These are phyloP conservation scores for Heteronetta atricapilla DNA, from an alignment of 2,113 vertebrate species.

Conservation along the genomic window DNA sequence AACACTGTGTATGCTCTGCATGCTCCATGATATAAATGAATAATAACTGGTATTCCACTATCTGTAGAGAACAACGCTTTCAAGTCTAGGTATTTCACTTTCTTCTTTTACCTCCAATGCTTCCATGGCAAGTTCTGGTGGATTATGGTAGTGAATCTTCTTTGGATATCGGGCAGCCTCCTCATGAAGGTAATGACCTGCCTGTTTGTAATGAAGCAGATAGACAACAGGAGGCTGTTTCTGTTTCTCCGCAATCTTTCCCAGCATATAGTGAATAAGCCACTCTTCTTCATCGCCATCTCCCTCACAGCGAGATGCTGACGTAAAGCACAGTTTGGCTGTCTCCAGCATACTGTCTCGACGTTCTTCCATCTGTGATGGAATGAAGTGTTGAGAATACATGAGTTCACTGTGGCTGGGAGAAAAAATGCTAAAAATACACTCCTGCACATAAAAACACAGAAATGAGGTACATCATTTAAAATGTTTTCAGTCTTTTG, in stretches of 20 bases:
- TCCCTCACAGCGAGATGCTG: conserved; percentile 89
- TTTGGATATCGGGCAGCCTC: conserved; percentile 96
- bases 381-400: not conserved
- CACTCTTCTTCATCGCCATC: conserved; percentile 97
- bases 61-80: not conserved
- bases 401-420: not conserved
- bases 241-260: conserved; percentile 97
- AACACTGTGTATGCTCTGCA: not conserved
- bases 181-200: conserved; percentile 91
- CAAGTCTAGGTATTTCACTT: accelerated
- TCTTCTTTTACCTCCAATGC: conserved; percentile 89
- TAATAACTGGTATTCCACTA: not conserved
- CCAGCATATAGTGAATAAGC: conserved; percentile 99
- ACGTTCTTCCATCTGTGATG: conserved; percentile 88
- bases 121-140: conserved; percentile 97
- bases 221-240: conserved; percentile 85
- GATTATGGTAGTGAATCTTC: conserved; percentile 99
- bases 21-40: not conserved
- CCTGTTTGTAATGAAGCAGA: conserved; percentile 92
- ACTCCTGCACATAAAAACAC: not conserved
- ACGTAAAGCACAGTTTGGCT: conserved; percentile 88
- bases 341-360: conserved; percentile 93
- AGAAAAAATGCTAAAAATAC: not conserved
- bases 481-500: not conserved
- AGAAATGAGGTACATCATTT: not conserved